phyloP scores from a whole-genome alignment of 2,888 invertebrate genomes.

The Pachycephus smyrnensis region DNA sequence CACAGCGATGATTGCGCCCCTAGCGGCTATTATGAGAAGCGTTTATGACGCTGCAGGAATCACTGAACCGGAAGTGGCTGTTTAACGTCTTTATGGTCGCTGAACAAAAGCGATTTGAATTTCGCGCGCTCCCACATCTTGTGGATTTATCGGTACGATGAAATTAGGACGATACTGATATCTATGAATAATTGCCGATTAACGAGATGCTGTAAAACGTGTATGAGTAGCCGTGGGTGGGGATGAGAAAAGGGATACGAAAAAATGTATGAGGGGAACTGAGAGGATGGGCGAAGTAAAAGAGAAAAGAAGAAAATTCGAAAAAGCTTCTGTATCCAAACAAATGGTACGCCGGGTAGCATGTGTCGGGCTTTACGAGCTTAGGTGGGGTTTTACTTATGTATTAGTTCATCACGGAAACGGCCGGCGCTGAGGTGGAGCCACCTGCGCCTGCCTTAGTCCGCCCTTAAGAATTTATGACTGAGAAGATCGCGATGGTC shows the following conservation, averaged over 20 bases:
- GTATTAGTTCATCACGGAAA: slow-evolving; percentile 59
- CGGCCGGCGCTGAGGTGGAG: slow-evolving; percentile 41
- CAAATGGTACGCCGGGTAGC: slow-evolving; percentile 15
- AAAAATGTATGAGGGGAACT: not conserved
- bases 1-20: no score
- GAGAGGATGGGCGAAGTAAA: not conserved
- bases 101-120: not conserved
- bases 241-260: not conserved
- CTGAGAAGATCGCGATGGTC: slow-evolving; percentile 1
- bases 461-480: slow-evolving; percentile 50
- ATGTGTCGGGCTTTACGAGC: slow-evolving; percentile 42
- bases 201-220: not conserved
- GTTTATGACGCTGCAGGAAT: no score
- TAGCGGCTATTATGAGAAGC: no score
- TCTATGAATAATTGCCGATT: not conserved
- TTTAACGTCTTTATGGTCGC: not conserved
- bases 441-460: slow-evolving; percentile 50
- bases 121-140: not conserved
- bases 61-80: no score
- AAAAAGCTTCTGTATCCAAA: not conserved
- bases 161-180: no score
- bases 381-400: slow-evolving; percentile 51
- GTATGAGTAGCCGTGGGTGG: not conserved
- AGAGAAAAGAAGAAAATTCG: not conserved
- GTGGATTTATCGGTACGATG: not conserved